Conservation (phyloP, 2,113 vertebrate species). For the Gymnarchus niloticus region DNA sequence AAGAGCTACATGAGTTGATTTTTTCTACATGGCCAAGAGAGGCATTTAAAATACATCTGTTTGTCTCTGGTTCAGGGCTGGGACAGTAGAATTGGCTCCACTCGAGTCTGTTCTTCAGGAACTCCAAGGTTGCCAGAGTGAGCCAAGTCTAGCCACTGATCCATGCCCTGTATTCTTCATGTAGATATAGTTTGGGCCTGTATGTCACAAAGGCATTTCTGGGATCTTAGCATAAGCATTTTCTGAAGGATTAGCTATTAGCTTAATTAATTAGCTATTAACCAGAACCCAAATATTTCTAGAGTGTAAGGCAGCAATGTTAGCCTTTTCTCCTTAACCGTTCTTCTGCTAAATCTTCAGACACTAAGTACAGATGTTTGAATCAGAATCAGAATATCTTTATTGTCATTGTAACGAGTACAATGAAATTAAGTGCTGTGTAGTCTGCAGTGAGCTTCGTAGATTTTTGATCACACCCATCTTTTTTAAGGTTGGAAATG, state of each 20-base stretch:
- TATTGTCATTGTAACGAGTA: too few relatives aligned
- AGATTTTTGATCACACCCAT: background rate
- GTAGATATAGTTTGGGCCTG: background rate
- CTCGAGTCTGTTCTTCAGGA: background rate
- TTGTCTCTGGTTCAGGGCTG: background rate
- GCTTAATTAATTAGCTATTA: background rate
- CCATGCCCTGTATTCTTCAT: constrained; percentile 4
- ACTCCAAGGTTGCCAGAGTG: background rate
- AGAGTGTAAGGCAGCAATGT: background rate
- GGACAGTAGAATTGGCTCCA: background rate
- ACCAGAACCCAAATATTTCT: background rate
- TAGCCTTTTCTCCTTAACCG: background rate
- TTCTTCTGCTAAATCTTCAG: background rate
- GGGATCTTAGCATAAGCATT: background rate
- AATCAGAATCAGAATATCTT: too few relatives aligned
- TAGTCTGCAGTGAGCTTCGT: background rate
- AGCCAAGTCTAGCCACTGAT: background rate
- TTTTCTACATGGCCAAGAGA: background rate
- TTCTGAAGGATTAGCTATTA: background rate
- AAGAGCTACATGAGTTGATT: background rate
- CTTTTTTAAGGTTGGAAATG: background rate
- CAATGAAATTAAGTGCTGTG: too few relatives aligned
- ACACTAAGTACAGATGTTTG: background rate
- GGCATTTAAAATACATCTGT: background rate
- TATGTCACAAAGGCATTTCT: constrained; percentile 7